Evolutionary conservation across 1,140 invertebrate species (phyloP).

Genomic region (Eumeta japonica): DNA sequence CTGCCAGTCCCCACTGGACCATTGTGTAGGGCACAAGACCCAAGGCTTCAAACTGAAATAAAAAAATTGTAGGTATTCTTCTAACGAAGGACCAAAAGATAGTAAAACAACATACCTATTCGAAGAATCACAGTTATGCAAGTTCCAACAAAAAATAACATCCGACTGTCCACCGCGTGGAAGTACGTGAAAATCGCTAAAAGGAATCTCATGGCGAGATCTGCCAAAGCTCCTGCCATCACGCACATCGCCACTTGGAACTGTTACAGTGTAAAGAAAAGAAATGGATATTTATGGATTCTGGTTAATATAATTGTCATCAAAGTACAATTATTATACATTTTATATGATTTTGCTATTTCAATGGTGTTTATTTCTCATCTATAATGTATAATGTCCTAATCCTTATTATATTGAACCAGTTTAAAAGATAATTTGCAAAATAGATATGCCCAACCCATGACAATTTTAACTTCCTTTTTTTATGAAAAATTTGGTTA

Average conservation of each 20-base stretch:
- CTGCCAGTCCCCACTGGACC: too few relatives aligned
- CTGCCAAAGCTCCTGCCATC: conserved; percentile 42
- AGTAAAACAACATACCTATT: conserved; percentile 31
- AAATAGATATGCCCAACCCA: too few relatives aligned
- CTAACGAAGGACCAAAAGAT: conserved; percentile 2
- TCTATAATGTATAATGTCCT: too few relatives aligned
- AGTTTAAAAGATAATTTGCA: too few relatives aligned
- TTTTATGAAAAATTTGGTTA: too few relatives aligned
- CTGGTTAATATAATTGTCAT: conserved; percentile 42
- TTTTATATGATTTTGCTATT: conserved; percentile 14
- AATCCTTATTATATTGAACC: too few relatives aligned
- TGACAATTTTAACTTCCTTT: too few relatives aligned
- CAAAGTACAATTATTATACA: conserved; percentile 20
- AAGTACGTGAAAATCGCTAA: conserved; percentile 44
- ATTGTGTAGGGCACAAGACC: too few relatives aligned
- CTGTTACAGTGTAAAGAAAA: conserved; percentile 21
- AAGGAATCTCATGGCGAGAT: conserved; percentile 32
- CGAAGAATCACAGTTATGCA: conserved; percentile 34
- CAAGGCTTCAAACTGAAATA: background rate
- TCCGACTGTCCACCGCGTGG: conserved; percentile 35
- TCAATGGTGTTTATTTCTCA: too few relatives aligned
- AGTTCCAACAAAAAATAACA: conserved; percentile 38
- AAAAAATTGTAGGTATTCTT: background rate
- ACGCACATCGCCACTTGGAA: conserved; percentile 47
- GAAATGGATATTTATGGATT: too few relatives aligned